Percentiles rank a stretch among this genome's conserved stretches.
Evolutionary conservation across 2,113 vertebrate genomes (phyloP).

Genomic region (Chaenogobius annularis): DNA sequence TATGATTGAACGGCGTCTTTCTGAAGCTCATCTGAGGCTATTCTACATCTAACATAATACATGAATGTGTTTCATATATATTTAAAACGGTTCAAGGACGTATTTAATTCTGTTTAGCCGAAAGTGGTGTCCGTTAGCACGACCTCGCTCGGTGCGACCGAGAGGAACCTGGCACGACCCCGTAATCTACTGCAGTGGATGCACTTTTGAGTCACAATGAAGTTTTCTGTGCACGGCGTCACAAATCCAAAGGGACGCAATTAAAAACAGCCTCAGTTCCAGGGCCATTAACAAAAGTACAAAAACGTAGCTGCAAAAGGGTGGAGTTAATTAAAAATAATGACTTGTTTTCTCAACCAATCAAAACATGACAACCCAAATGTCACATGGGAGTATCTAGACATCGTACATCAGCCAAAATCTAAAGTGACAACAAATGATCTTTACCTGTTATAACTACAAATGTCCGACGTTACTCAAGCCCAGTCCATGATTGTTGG

Average conservation of each 20-base stretch:
- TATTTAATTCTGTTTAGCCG: background rate
- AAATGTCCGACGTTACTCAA: background rate
- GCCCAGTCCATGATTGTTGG: no score
- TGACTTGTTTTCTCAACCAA: slow-evolving; percentile 23
- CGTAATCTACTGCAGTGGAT: background rate
- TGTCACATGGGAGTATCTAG: background rate
- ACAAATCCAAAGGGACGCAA: slow-evolving; percentile 62
- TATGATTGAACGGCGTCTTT: no score
- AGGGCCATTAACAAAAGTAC: slow-evolving; percentile 60
- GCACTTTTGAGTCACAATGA: background rate
- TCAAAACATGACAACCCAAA: slow-evolving; percentile 3
- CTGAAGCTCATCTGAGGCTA: no score
- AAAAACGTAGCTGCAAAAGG: background rate
- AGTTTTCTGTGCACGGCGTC: background rate
- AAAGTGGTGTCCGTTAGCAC: no score
- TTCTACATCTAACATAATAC: no score
- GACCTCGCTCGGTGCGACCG: no score
- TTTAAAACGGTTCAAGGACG: no score
- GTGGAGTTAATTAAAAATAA: slow-evolving; percentile 50
- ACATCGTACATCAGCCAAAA: background rate
- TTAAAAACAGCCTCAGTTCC: slow-evolving; percentile 58
- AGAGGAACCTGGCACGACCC: background rate
- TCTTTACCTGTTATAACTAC: background rate
- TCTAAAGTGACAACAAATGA: background rate
- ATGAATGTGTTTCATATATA: no score